Percentiles rank a stretch among this genome's conserved stretches.
Conservation (phyloP, 2,888 invertebrate genomes). For the Limnephilus auricula region DNA sequence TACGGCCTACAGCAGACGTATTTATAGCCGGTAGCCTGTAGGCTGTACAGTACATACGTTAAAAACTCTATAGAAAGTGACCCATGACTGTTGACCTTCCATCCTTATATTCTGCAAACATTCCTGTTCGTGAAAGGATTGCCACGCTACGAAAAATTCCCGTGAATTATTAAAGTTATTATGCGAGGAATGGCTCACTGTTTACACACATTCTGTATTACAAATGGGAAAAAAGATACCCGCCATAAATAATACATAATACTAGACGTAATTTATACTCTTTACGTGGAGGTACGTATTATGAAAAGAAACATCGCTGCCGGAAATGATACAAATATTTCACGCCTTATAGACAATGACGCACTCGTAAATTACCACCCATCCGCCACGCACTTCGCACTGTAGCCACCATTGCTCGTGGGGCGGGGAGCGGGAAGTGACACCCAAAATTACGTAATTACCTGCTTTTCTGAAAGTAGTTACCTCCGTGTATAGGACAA, state of each 20-base stretch:
- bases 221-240: conserved; percentile 19
- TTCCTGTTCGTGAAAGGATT: conserved; percentile 9
- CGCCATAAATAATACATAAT: conserved; percentile 8
- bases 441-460: neutral
- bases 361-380: conserved; percentile 19
- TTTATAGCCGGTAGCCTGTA: neutral
- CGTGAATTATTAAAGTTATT: conserved; percentile 35
- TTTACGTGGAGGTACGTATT: conserved; percentile 7
- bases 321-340: conserved; percentile 21
- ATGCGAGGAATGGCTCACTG: conserved; percentile 16
- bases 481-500: neutral
- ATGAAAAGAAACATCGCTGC: conserved; percentile 26
- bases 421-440: neutral
- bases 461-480: neutral
- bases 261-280: conserved; percentile 23
- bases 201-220: conserved; percentile 14
- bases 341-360: conserved; percentile 25
- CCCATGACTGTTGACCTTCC: neutral
- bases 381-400: neutral
- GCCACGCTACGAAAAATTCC: conserved; percentile 22
- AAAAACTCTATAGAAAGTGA: neutral
- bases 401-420: neutral
- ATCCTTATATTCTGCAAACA: neutral
- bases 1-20: neutral
- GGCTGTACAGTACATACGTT: neutral